These are phyloP conservation scores for Sminthurinus signatus DNA, from an alignment of 1,140 invertebrate genomes.

Conservation along the genomic window DNA sequence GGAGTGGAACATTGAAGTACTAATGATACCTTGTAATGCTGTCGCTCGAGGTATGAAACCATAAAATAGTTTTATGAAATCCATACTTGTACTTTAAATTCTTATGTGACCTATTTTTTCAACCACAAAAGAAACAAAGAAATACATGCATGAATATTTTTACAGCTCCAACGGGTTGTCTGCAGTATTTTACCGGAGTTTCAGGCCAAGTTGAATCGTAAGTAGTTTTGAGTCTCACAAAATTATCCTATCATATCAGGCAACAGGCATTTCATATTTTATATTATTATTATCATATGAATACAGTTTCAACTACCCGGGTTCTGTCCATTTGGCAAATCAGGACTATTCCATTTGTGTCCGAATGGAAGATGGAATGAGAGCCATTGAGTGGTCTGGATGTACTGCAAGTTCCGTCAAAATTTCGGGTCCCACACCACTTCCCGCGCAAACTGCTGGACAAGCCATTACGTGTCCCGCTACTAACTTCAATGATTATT, in stretches of 20 bases:
- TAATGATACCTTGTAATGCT: conserved; percentile 32
- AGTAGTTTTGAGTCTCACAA: no score
- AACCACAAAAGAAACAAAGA: background rate
- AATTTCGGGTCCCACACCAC: conserved; percentile 13
- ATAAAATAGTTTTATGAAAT: no score
- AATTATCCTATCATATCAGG: no score
- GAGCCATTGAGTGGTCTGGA: conserved; percentile 38
- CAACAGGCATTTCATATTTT: no score
- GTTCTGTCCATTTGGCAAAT: conserved; percentile 30
- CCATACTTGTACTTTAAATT: no score
- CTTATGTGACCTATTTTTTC: no score
- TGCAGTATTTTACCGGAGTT: conserved; percentile 40
- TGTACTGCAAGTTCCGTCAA: conserved; percentile 23
- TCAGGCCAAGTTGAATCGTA: conserved; percentile 32
- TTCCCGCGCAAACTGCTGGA: background rate
- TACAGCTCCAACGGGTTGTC: conserved; percentile 39
- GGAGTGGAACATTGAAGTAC: conserved; percentile 37
- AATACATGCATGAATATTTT: background rate
- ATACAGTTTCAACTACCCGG: conserved; percentile 39
- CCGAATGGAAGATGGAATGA: conserved; percentile 39
- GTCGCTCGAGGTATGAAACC: conserved; percentile 21
- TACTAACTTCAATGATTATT: conserved; percentile 20
- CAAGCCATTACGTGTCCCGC: conserved; percentile 4
- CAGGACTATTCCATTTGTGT: conserved; percentile 36
- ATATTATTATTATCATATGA: no score